Evolutionary conservation across 2,888 invertebrate genomes (phyloP).

Genomic region (Ophion slaviceki): DNA sequence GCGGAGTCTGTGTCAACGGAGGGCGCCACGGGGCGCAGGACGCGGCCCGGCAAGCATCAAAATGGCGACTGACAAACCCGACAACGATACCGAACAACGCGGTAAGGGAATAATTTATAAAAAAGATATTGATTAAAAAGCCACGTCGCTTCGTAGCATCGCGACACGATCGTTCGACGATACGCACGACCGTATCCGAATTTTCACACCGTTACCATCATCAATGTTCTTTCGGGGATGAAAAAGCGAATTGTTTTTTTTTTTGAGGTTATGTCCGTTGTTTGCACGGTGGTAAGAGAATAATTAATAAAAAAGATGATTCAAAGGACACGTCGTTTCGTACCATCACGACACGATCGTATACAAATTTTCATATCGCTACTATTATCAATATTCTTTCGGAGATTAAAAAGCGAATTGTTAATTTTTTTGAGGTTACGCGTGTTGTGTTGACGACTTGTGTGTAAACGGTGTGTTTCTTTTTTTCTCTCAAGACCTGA

Average conservation of each 20-base stretch:
- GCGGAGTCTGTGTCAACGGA: neutral
- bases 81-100: conserved; percentile 86
- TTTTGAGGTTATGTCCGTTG: neutral
- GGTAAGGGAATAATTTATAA: conserved; percentile 83
- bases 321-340: neutral
- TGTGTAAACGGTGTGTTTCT: neutral
- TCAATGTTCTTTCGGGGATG: neutral
- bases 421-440: conserved; percentile 15
- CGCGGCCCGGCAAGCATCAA: conserved; percentile 73
- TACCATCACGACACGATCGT: neutral
- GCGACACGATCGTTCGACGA: neutral
- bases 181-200: neutral
- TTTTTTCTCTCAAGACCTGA: conserved; percentile 70
- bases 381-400: neutral
- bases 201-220: neutral
- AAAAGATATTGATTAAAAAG: neutral
- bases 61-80: conserved; percentile 89
- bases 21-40: conserved; percentile 46
- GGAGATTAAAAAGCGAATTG: neutral
- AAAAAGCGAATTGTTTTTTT: neutral
- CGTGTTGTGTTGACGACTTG: neutral
- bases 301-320: conserved; percentile 13
- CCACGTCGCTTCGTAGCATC: neutral
- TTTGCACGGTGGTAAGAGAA: conserved; percentile 83
- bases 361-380: neutral